Evolutionary conservation across 2,888 invertebrate genomes (phyloP), one percentile per base, ranked within the genome.

Genomic region (Archips crataeganus): DNA sequence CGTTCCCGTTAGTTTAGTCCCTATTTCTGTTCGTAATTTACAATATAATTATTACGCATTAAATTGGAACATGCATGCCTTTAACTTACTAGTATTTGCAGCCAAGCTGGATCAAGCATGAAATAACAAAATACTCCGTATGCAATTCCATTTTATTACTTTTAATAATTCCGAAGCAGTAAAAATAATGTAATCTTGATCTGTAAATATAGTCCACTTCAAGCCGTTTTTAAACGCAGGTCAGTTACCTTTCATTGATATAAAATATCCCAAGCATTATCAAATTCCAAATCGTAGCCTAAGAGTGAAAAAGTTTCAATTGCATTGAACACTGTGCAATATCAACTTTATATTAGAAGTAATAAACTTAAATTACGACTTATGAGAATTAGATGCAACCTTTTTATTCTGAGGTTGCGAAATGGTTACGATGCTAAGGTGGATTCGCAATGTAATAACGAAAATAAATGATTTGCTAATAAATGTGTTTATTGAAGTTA

Each of bases 211-310:
- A 83, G 83, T 79, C 84, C 82, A 85, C 85, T 87, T 83, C 86
- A 87, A 84, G 89, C 88, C 87, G 88, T 81, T 89, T 88, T 86
- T 85, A 84, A 86, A 86, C 87, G 1, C 77, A 82, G 83, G 80
- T 87, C 89, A 85, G 87, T 86, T 83, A 83, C 80, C 83, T 83
- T 82, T 74, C 80, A 80, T 82, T 84, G 83, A 88, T 60, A 8
- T 36, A 60, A 60, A 65, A n/a, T n/a, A 42, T 45, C 54, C 15
- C 8, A 1, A 9, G n/a, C n/a, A n/a, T 51, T n/a, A 23, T 15
- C 54, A 23, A 54, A 54, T 54, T 54, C 23, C 54, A 23, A 54
- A 54, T 23, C 8, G 54, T 23, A 8, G 6, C 23, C 9, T 23
- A 15, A 23, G 15, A 54, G 23, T 9, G n/a, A 54, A 54, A 54